Conservation (phyloP, 2,113 vertebrate species). For the Varanus komodoensis region DNA sequence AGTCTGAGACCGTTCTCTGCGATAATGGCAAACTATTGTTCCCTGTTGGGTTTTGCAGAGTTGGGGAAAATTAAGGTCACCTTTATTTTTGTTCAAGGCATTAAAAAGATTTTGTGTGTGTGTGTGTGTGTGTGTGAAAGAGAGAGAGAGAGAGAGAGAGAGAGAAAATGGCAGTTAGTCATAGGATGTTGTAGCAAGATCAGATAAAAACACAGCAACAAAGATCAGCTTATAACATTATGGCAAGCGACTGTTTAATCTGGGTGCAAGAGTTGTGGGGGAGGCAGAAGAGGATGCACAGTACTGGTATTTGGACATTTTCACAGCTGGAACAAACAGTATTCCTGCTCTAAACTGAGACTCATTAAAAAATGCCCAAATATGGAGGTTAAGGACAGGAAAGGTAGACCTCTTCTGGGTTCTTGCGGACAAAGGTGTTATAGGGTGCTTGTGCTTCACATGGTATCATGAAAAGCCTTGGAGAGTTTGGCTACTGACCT, state of each 20-base stretch:
- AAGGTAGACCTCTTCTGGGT: not conserved
- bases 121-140: not conserved
- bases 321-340: not conserved
- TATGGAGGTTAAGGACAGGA: not conserved
- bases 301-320: not conserved
- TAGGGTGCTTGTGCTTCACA: not conserved
- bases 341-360: not conserved
- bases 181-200: conserved; percentile 56
- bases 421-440: not conserved
- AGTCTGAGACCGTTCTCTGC: not conserved
- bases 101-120: not conserved
- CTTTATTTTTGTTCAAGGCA: conserved; percentile 50
- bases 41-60: not conserved
- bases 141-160: conserved; percentile 9
- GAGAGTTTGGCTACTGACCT: not conserved
- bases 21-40: not conserved
- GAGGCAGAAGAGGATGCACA: not conserved
- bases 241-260: not conserved
- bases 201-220: conserved; percentile 34
- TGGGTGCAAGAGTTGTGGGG: not conserved
- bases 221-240: not conserved
- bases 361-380: not conserved
- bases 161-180: not conserved
- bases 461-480: not conserved
- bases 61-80: not conserved